These are phyloP conservation scores for Strigamia crassipes DNA, from an alignment of 2,888 invertebrate species.

Conservation along the genomic window DNA sequence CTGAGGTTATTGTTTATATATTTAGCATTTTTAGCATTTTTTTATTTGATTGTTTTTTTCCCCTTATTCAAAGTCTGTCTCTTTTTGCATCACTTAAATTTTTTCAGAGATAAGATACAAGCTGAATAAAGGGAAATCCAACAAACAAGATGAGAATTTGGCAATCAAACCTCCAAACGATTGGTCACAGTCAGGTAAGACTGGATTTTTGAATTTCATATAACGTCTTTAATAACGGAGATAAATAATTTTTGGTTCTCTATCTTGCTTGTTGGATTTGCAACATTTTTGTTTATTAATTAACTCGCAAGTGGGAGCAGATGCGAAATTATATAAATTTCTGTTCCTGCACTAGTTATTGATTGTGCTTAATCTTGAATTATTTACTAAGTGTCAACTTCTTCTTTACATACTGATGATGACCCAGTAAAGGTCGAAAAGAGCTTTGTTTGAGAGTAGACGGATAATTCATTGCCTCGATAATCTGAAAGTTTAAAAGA, in stretches of 20 bases:
- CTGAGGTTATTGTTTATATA: too few species aligned
- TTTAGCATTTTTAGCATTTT: too few species aligned
- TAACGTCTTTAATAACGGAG: not conserved
- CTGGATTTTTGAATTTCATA: not conserved
- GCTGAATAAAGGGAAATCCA: slow-evolving; percentile 35
- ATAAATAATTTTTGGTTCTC: not conserved
- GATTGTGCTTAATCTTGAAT: too few species aligned
- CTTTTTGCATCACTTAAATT: not conserved
- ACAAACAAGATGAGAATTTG: slow-evolving; percentile 41
- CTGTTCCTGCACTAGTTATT: too few species aligned
- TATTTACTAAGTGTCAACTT: too few species aligned
- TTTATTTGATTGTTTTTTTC: not conserved
- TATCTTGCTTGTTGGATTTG: slow-evolving; percentile 11
- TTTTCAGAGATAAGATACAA: slow-evolving; percentile 34
- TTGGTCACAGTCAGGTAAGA: slow-evolving; percentile 33
- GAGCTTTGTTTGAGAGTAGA: too few species aligned
- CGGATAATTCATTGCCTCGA: too few species aligned
- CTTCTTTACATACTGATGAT: too few species aligned
- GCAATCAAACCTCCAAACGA: slow-evolving; percentile 42
- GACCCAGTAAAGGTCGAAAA: too few species aligned
- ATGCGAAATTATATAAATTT: too few species aligned
- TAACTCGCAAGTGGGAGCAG: not conserved
- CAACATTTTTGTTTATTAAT: not conserved
- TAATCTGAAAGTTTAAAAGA: too few species aligned
- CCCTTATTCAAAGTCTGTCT: slow-evolving; percentile 7